These are phyloP conservation scores for Gonatopus flavifemur DNA, from an alignment of 1,140 invertebrate species.

Conservation along the genomic window DNA sequence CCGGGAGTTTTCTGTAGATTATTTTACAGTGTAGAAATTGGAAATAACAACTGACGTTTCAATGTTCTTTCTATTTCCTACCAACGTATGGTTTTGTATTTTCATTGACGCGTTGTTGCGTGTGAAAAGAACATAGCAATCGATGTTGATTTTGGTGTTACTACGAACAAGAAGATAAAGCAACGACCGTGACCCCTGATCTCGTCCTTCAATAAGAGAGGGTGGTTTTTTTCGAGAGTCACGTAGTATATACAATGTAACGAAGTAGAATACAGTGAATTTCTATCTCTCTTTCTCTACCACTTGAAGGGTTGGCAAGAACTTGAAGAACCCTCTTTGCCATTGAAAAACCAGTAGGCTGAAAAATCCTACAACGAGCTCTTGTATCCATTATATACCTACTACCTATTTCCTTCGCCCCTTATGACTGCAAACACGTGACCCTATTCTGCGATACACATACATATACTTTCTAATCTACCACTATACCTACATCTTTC, in stretches of 20 bases:
- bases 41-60: no score
- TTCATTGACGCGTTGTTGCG: no score
- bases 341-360: conserved; percentile 27
- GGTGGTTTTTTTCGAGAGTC: conserved; percentile 31
- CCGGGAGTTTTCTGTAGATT: no score
- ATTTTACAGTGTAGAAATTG: no score
- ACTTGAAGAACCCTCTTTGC: conserved; percentile 21
- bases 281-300: not conserved
- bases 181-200: conserved; percentile 5
- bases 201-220: no score
- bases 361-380: conserved; percentile 23
- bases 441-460: conserved; percentile 15
- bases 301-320: conserved; percentile 20
- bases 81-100: no score
- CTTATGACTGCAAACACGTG: conserved; percentile 30
- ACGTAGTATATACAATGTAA: conserved; percentile 29
- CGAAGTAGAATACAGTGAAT: conserved; percentile 47
- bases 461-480: conserved; percentile 6
- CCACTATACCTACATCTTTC: conserved; percentile 6
- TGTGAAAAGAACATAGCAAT: no score
- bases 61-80: no score
- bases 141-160: no score
- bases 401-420: conserved; percentile 32
- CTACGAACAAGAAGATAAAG: not conserved
- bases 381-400: conserved; percentile 43